These are phyloP conservation scores for Spongia lamella DNA, from an alignment of 37 sponge, comb jelly and placozoan species.

Conservation along the genomic window DNA sequence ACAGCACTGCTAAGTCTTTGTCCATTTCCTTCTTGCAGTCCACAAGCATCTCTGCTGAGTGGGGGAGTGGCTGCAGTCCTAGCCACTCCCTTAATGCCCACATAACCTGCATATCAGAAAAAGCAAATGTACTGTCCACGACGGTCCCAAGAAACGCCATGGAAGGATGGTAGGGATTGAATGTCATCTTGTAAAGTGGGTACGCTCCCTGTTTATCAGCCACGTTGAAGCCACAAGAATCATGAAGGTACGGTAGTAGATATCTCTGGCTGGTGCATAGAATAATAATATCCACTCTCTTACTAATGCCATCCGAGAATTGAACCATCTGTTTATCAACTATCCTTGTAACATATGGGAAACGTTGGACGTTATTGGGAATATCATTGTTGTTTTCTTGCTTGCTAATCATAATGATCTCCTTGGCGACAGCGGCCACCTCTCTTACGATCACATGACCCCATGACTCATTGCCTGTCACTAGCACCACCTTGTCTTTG, in stretches of 20 bases:
- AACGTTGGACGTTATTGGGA: slow-evolving; percentile 48
- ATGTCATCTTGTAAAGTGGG: slow-evolving; percentile 71
- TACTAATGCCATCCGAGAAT: slow-evolving; percentile 22
- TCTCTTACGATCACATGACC: slow-evolving; percentile 65
- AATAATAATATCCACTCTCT: slow-evolving; percentile 44
- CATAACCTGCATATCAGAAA: slow-evolving; percentile 49
- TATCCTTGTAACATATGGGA: slow-evolving; percentile 20
- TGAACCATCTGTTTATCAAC: slow-evolving; percentile 18
- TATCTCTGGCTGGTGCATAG: slow-evolving; percentile 74
- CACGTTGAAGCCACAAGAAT: slow-evolving; percentile 49
- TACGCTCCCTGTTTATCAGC: slow-evolving; percentile 15
- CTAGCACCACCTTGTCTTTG: slow-evolving; percentile 44
- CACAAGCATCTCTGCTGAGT: slow-evolving; percentile 49
- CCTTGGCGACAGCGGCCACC: slow-evolving; percentile 20
- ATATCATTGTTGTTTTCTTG: neutral
- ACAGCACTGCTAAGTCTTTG: too few species aligned
- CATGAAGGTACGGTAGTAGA: slow-evolving; percentile 62
- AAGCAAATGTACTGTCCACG: slow-evolving; percentile 26
- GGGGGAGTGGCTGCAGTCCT: slow-evolving; percentile 56
- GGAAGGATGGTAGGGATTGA: slow-evolving; percentile 58
- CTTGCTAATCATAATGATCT: slow-evolving; percentile 31
- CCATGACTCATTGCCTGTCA: slow-evolving; percentile 60
- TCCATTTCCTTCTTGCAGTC: slow-evolving; percentile 31
- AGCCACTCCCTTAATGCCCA: slow-evolving; percentile 49
- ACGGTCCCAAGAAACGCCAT: slow-evolving; percentile 67